A percentile compares a stretch with the other conserved stretches of the same genome.
phyloP scores from a whole-genome alignment of 2,797 vertebrate species.

The Anguilla anguilla region DNA sequence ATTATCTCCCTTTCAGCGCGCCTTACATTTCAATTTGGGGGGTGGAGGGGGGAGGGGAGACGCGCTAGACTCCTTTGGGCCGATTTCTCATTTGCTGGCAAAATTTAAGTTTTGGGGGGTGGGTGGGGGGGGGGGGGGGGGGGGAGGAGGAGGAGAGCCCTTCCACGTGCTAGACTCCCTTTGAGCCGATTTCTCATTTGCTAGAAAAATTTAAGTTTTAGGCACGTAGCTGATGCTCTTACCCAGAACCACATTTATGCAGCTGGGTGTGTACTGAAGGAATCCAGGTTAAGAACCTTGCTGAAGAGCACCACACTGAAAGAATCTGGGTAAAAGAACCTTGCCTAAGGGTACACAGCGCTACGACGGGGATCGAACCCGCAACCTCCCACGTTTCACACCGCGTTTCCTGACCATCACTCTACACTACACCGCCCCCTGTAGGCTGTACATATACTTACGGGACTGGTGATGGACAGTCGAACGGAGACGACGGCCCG shows the following conservation, averaged over 20 bases:
- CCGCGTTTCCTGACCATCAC: neutral
- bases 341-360: neutral
- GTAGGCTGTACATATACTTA: neutral
- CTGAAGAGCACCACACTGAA: neutral
- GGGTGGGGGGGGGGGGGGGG: neutral
- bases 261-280: too few relatives aligned
- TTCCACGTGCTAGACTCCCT: neutral
- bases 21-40: neutral
- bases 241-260: neutral
- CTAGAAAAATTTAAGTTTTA: neutral
- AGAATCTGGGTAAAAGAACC: too few relatives aligned
- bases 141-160: neutral
- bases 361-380: neutral
- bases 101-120: neutral
- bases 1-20: neutral
- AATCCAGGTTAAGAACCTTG: neutral
- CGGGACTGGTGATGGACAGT: neutral
- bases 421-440: too few relatives aligned
- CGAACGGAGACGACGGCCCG: neutral
- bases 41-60: neutral
- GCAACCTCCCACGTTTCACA: neutral
- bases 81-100: neutral
- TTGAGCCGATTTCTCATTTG: neutral
- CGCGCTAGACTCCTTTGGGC: neutral
- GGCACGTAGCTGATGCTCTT: neutral